Evolutionary conservation across 2,888 invertebrate species (phyloP).

Genomic region (Caradrina kadenii): DNA sequence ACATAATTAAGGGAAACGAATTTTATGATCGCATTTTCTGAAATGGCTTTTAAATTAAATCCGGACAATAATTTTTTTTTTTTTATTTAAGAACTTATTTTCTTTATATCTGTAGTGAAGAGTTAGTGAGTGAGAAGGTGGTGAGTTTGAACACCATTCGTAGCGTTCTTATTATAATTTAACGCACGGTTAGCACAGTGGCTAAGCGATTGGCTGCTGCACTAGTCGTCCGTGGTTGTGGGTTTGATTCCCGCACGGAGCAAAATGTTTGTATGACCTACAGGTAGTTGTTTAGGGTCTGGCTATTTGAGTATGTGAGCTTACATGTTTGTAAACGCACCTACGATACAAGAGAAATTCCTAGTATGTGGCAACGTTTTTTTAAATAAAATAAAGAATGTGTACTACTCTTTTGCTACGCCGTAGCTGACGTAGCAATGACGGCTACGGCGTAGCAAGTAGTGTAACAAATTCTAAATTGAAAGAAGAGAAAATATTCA

Average conservation of each 20-base stretch:
- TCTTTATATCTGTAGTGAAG: neutral
- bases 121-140: neutral
- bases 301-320: too few relatives aligned
- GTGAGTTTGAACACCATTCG: neutral
- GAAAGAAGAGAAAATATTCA: neutral
- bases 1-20: constrained; percentile 59
- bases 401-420: constrained; percentile 2
- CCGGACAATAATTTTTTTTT: constrained; percentile 24
- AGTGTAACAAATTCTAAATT: neutral
- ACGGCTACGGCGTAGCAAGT: constrained; percentile 4
- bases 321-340: too few relatives aligned
- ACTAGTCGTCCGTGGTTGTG: too few relatives aligned
- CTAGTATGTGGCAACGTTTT: too few relatives aligned
- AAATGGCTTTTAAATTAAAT: constrained; percentile 48
- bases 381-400: too few relatives aligned
- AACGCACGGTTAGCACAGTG: too few relatives aligned
- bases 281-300: too few relatives aligned
- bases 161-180: neutral
- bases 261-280: too few relatives aligned
- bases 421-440: neutral
- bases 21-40: constrained; percentile 53
- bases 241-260: too few relatives aligned
- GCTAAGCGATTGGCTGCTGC: too few relatives aligned
- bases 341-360: too few relatives aligned
- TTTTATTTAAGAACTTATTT: constrained; percentile 4